phyloP scores from a whole-genome alignment of 1,140 invertebrate genomes.

The Sarcophaga peregrina region DNA sequence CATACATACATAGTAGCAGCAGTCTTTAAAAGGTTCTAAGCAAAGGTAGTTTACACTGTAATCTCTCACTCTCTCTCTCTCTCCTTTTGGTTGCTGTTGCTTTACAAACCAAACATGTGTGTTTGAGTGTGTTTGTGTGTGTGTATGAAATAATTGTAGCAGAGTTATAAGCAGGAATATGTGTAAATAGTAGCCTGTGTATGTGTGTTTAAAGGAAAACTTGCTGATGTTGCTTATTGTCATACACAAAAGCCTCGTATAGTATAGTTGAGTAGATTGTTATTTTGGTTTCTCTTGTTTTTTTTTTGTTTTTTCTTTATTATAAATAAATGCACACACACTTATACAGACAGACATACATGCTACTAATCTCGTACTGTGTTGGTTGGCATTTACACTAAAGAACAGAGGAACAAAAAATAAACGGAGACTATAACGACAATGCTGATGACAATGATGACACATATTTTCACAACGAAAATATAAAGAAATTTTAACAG shows the following conservation, averaged over 20 bases:
- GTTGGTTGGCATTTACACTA: not conserved
- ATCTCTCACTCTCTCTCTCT: too few relatives aligned
- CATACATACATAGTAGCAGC: too few relatives aligned
- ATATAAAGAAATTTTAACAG: too few relatives aligned
- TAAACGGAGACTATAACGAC: not conserved
- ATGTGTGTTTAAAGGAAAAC: constrained; percentile 26
- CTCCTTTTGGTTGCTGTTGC: not conserved
- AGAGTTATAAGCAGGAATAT: too few relatives aligned
- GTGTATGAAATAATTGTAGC: not conserved
- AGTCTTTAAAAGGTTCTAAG: too few relatives aligned
- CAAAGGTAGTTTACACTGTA: not conserved
- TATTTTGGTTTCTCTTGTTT: not conserved
- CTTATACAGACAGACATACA: not conserved
- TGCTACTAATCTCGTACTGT: too few relatives aligned
- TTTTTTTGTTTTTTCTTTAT: too few relatives aligned
- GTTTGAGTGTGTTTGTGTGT: not conserved
- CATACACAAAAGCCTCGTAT: constrained; percentile 24
- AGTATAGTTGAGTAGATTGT: not conserved
- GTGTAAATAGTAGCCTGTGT: not conserved
- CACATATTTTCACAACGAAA: not conserved
- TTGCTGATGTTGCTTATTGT: constrained; percentile 56
- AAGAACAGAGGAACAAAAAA: not conserved
- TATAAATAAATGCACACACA: not conserved
- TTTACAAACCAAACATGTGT: not conserved
- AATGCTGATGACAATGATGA: constrained; percentile 21